These are phyloP conservation scores for Bhutanitis thaidina DNA, from an alignment of 2,888 invertebrate genomes.

Conservation along the genomic window DNA sequence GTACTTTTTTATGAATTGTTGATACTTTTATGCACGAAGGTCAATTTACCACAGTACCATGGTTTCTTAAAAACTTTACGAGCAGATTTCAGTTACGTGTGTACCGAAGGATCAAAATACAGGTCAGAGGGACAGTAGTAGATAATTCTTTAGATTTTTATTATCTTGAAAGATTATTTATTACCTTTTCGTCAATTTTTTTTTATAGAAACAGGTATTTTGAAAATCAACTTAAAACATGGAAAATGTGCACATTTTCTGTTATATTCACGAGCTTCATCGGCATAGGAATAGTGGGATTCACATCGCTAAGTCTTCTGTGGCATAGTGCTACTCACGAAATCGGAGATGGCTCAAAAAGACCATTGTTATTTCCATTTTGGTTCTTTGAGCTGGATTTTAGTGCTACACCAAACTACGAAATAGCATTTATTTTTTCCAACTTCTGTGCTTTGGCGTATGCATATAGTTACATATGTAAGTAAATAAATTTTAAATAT, in stretches of 20 bases:
- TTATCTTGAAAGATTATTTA: no score
- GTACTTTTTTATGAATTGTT: constrained; percentile 42
- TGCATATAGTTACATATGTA: constrained; percentile 43
- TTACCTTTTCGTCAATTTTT: no score
- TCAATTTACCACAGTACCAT: constrained; percentile 37
- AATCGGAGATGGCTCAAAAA: constrained; percentile 29
- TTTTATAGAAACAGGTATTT: constrained; percentile 45
- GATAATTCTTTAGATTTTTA: no score
- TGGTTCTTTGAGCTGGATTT: constrained; percentile 45
- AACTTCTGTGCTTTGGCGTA: constrained; percentile 34
- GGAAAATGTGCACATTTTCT: constrained; percentile 39
- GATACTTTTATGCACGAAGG: constrained; percentile 36
- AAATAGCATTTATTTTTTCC: constrained; percentile 39
- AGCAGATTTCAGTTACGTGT: constrained; percentile 47
- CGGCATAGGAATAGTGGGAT: constrained; percentile 30
- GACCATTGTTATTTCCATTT: constrained; percentile 49
- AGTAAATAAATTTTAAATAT: constrained; percentile 29
- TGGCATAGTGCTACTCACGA: constrained; percentile 33
- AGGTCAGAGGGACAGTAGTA: constrained; percentile 30
- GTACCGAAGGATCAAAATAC: constrained; percentile 38
- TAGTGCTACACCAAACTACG: constrained; percentile 42
- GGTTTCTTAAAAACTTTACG: constrained; percentile 37
- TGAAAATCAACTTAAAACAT: constrained; percentile 41
- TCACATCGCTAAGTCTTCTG: constrained; percentile 29
- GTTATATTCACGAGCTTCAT: constrained; percentile 31